Evolutionary conservation across 2,888 invertebrate species (phyloP).

Genomic region (Suillia variegata): DNA sequence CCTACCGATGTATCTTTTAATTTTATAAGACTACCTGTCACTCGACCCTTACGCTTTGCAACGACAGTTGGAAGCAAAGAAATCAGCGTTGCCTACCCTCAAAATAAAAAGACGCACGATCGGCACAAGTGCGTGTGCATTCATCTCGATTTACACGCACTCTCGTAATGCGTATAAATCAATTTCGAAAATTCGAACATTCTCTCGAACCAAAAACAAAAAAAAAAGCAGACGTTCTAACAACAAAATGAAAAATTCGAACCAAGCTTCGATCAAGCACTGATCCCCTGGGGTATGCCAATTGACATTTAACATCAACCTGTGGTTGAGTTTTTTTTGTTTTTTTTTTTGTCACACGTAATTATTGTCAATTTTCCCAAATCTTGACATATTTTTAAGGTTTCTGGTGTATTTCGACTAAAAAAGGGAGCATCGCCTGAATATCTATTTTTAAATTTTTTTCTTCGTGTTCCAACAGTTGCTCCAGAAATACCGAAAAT

Average conservation of each 20-base stretch:
- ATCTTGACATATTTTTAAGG: slow-evolving; percentile 7
- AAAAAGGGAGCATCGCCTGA: background rate
- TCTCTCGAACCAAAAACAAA: too few relatives aligned
- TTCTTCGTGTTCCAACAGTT: slow-evolving; percentile 22
- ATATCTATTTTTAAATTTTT: slow-evolving; percentile 13
- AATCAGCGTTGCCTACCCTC: background rate
- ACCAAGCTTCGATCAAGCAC: too few relatives aligned
- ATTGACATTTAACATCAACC: slow-evolving; percentile 53
- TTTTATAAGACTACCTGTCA: background rate
- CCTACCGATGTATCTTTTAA: too few relatives aligned
- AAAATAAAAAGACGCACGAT: too few relatives aligned
- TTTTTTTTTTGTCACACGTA: slow-evolving; percentile 14
- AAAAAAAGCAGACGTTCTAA: too few relatives aligned
- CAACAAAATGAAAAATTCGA: background rate
- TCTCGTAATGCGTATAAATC: background rate
- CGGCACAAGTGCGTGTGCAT: background rate
- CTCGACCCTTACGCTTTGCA: background rate
- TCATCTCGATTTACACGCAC: background rate
- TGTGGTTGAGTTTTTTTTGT: too few relatives aligned
- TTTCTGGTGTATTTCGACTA: background rate
- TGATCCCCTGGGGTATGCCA: slow-evolving; percentile 49
- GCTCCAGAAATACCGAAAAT: slow-evolving; percentile 23
- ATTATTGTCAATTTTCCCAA: background rate
- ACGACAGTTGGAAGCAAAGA: background rate
- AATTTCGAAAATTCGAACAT: background rate